Conservation (phyloP, 2,113 vertebrate genomes). For the Gobiocypris rarus region DNA sequence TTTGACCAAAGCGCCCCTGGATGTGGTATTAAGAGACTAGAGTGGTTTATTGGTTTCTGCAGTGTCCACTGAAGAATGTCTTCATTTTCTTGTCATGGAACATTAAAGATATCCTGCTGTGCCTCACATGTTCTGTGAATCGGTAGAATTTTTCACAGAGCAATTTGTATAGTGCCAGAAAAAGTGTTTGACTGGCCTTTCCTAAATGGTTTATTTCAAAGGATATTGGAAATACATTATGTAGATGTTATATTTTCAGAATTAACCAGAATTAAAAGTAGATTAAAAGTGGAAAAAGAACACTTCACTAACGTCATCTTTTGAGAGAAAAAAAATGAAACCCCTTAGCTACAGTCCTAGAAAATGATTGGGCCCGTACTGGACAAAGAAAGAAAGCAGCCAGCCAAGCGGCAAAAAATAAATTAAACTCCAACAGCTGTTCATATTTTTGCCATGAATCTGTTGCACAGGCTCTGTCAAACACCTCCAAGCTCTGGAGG, state of each 20-base stretch:
- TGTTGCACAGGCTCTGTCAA: constrained; percentile 38
- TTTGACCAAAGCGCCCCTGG: constrained; percentile 11
- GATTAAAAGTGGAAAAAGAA: constrained; percentile 1
- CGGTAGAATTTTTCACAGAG: constrained; percentile 12
- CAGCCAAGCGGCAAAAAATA: constrained; percentile 47
- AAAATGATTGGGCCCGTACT: constrained; percentile 12
- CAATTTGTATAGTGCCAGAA: constrained; percentile 6
- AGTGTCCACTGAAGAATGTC: constrained; percentile 20
- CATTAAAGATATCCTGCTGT: constrained; percentile 31
- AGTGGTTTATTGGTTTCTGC: constrained; percentile 30
- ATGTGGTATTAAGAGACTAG: neutral
- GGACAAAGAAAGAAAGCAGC: constrained; percentile 40
- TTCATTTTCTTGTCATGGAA: constrained; percentile 30
- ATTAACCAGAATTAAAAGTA: neutral
- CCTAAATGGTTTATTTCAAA: constrained; percentile 6
- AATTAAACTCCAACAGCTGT: constrained; percentile 48
- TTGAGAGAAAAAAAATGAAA: neutral
- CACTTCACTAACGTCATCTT: neutral
- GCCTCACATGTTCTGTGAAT: constrained; percentile 13
- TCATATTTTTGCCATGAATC: constrained; percentile 50
- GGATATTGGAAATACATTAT: neutral
- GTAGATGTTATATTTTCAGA: neutral
- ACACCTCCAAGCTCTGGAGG: constrained; percentile 36
- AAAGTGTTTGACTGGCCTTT: neutral
- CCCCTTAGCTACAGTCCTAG: constrained; percentile 22